Evolutionary conservation across 2,888 invertebrate species (phyloP).

Genomic region (Notodonta dromedarius): DNA sequence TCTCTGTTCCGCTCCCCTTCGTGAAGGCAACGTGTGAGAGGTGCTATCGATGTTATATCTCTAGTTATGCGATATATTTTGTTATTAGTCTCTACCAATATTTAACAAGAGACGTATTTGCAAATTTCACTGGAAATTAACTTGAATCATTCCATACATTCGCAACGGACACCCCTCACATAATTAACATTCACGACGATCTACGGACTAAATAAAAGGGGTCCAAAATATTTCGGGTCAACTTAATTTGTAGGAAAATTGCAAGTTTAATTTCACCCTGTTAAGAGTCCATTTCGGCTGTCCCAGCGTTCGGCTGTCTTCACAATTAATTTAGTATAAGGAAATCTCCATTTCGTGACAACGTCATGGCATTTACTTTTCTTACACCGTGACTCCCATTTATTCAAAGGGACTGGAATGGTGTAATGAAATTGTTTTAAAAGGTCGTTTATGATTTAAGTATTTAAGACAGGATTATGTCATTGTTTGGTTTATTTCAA

Average conservation of each 20-base stretch:
- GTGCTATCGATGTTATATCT: too few relatives aligned
- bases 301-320: constrained; percentile 48
- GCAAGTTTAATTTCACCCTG: constrained; percentile 67
- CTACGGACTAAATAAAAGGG: constrained; percentile 76
- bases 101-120: constrained; percentile 54
- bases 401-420: constrained; percentile 49
- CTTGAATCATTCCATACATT: constrained; percentile 81
- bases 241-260: constrained; percentile 70
- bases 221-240: constrained; percentile 72
- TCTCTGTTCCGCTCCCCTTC: too few relatives aligned
- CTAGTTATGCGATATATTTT: too few relatives aligned
- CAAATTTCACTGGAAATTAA: constrained; percentile 71
- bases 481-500: constrained; percentile 27
- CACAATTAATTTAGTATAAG: constrained; percentile 77
- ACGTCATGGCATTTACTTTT: constrained; percentile 69
- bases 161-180: constrained; percentile 70
- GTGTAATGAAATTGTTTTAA: constrained; percentile 48
- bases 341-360: constrained; percentile 76
- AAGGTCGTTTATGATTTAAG: constrained; percentile 39
- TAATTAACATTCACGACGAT: constrained; percentile 80
- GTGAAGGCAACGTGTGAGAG: too few relatives aligned
- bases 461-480: constrained; percentile 29
- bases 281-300: constrained; percentile 72
- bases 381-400: constrained; percentile 58
- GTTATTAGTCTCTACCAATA: too few relatives aligned